Evolutionary conservation across 2,797 vertebrate genomes (phyloP).

Genomic region (Liparis tanakae): DNA sequence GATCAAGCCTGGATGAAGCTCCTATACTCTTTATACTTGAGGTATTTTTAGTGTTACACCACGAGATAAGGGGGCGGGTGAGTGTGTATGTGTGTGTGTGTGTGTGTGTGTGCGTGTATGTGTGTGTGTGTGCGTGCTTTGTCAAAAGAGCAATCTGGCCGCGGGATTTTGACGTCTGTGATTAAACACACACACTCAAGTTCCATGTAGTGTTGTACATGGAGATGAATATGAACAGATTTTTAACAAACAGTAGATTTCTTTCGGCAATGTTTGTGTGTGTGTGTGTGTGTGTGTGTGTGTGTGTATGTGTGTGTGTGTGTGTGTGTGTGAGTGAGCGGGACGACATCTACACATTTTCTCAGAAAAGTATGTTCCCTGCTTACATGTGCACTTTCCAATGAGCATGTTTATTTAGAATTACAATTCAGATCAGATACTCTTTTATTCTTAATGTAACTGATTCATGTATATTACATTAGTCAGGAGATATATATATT

Average conservation of each 20-base stretch:
- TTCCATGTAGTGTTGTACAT: slow-evolving; percentile 4
- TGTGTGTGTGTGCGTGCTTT: slow-evolving; percentile 7
- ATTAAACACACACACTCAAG: slow-evolving; percentile 11
- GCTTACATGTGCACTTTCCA: too few species aligned
- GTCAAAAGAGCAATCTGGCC: slow-evolving; percentile 9
- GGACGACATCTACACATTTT: too few species aligned
- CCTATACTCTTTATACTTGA: background rate
- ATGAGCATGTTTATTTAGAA: too few species aligned
- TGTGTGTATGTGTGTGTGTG: slow-evolving; percentile 8
- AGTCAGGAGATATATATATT: too few species aligned
- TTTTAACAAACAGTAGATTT: slow-evolving; percentile 8
- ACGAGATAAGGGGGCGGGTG: background rate
- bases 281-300: slow-evolving; percentile 51
- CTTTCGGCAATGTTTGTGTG: background rate
- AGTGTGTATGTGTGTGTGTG: too few species aligned
- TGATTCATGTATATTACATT: too few species aligned
- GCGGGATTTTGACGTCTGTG: background rate
- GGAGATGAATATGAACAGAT: background rate
- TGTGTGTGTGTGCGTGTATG: too few species aligned
- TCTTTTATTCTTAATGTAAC: too few species aligned
- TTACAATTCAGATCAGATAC: too few species aligned
- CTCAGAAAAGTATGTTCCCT: too few species aligned
- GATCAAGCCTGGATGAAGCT: slow-evolving; percentile 36
- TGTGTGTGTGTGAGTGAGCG: too few species aligned
- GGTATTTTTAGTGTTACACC: slow-evolving; percentile 32